A percentile compares a stretch with the other conserved stretches of the same genome.
These are phyloP conservation scores for Hylia prasina DNA, from an alignment of 2,113 vertebrate species.

Conservation along the genomic window DNA sequence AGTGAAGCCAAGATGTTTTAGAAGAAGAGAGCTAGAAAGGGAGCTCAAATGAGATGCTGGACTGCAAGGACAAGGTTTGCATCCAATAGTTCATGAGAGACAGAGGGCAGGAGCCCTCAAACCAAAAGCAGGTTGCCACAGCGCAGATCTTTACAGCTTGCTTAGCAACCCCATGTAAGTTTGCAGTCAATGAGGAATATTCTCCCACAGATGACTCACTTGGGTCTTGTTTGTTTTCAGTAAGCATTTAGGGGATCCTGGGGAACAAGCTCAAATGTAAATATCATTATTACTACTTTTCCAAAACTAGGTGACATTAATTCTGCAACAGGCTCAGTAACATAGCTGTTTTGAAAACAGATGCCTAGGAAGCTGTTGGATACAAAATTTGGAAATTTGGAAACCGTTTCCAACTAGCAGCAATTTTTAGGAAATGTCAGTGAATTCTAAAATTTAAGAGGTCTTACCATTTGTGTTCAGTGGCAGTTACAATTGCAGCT, in stretches of 20 bases:
- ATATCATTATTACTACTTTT: background rate
- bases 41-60: background rate
- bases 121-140: fast-evolving
- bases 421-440: background rate
- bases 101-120: background rate
- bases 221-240: background rate
- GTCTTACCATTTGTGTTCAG: background rate
- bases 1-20: background rate
- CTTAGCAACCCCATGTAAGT: background rate
- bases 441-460: background rate
- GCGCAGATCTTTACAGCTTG: background rate
- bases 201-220: background rate
- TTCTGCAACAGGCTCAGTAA: background rate
- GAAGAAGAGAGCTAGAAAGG: background rate
- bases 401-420: background rate
- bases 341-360: background rate
- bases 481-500: background rate
- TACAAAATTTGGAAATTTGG: background rate
- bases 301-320: background rate
- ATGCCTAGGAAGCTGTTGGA: background rate
- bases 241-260: background rate
- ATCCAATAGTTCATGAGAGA: fast-evolving
- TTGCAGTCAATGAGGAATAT: background rate
- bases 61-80: background rate
- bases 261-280: background rate